Percentiles rank a stretch among this genome's conserved stretches.
These are phyloP conservation scores for Galerucella pusilla DNA, from an alignment of 2,888 invertebrate species.

Conservation along the genomic window DNA sequence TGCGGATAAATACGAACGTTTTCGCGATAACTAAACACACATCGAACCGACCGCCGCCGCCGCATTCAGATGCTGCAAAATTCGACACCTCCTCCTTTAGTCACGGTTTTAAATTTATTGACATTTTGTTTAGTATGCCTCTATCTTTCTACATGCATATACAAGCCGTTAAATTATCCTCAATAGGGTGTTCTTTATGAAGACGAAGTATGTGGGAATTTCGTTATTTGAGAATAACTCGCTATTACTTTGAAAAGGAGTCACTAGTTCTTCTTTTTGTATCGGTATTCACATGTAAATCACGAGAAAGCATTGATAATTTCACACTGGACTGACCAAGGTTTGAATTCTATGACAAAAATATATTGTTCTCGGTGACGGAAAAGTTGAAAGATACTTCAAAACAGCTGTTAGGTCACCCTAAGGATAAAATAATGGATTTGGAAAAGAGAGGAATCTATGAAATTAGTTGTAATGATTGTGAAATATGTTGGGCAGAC, in stretches of 20 bases:
- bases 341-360: not conserved
- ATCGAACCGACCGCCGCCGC: constrained; percentile 22
- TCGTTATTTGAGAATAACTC: not conserved
- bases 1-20: constrained; percentile 31
- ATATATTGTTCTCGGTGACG: no score
- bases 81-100: constrained; percentile 42
- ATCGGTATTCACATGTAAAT: not conserved
- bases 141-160: constrained; percentile 17
- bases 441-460: no score
- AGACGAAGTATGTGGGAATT: constrained; percentile 20
- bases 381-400: no score
- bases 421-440: no score
- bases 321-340: not conserved
- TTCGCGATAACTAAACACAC: constrained; percentile 26
- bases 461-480: not conserved
- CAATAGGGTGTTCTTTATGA: constrained; percentile 19
- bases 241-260: not conserved
- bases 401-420: not conserved
- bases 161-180: constrained; percentile 21
- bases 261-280: not conserved
- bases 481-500: not conserved
- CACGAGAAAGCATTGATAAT: not conserved
- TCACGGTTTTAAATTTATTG: constrained; percentile 36
- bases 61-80: constrained; percentile 37
- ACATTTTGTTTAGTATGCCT: constrained; percentile 33